Evolutionary conservation across 2,113 vertebrate species (phyloP), one percentile per base, ranked within the genome.

Genomic region (Theristicus caerulescens): DNA sequence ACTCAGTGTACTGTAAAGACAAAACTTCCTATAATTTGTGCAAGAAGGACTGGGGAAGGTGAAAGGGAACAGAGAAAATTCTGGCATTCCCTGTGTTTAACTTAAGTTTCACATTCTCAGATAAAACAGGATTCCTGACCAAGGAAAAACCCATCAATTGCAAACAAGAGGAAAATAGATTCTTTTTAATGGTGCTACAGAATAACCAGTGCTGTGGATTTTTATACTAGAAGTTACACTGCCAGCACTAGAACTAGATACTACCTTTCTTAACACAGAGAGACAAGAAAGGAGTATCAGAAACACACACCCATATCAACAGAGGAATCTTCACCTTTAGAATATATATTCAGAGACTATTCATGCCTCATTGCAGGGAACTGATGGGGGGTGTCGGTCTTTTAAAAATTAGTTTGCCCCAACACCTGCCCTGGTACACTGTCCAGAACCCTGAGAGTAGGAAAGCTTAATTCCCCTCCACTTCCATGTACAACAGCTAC

Each of bases 361-460:
- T 57, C 19, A 19, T 7, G 10, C 20, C 47, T 54, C 71, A 12
- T 14, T 19, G 26, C 8, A 34, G 47, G 40, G 31, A 61, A n/a
- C 21, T 72, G 64, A n/a, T 59, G n/a, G 31, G 15, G 10, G 11
- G 4, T 29, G n/a, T 24, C 1, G 0, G n/a, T 36, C 21, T 76
- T 54, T 36, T 40, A 46, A 71, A 34, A 17, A 20, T 34, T 9
- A 26, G 7, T 77, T 66, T 78, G 42, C 9, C 42, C 32, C 27
- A 65, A 36, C 26, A 38, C 13, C 67, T 92, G 73, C 11, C 42
- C 16, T 26, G 38, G 21, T 26, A 74, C n/a, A 20, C 6, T 36
- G 19, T 16, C n/a, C 62, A 57, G 32, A 70, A 36, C 8, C 16
- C 42, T 6, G 16, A 52, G 14, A 29, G 8, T 4, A 59, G 21